These are phyloP conservation scores for Stegostoma tigrinum DNA, from an alignment of 2,113 vertebrate species.

Conservation along the genomic window DNA sequence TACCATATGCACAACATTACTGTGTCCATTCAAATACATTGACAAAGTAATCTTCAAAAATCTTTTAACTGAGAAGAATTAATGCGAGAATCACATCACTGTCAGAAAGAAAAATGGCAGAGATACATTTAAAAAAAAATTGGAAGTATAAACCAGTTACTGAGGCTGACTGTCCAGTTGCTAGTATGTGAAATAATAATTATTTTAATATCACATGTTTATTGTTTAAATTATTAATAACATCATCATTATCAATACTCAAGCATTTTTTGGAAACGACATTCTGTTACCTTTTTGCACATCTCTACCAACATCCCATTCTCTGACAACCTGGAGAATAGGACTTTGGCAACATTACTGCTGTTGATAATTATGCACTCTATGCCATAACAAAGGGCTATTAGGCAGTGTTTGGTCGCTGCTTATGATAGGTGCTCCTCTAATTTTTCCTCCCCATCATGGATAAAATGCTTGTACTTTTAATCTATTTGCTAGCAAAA, in stretches of 20 bases:
- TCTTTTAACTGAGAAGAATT: background rate
- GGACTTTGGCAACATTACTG: background rate
- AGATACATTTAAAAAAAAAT: too few relatives aligned
- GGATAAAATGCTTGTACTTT: background rate
- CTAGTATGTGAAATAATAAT: too few relatives aligned
- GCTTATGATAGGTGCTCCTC: background rate
- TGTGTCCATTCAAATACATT: background rate
- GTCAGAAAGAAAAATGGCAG: background rate
- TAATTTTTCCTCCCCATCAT: background rate
- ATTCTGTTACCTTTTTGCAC: background rate
- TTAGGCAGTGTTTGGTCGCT: background rate
- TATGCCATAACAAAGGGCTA: background rate
- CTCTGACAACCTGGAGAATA: background rate
- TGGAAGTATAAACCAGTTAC: too few relatives aligned
- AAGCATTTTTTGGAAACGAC: background rate
- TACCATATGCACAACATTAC: background rate
- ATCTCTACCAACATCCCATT: background rate
- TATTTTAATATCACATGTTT: too few relatives aligned
- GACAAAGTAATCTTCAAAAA: background rate
- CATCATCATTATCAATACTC: too few relatives aligned
- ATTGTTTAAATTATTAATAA: too few relatives aligned
- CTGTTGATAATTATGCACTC: background rate
- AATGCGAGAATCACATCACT: background rate
- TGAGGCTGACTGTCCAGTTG: too few relatives aligned
- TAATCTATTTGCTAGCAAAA: background rate